These are phyloP conservation scores for Sinelater perroti DNA, from an alignment of 2,888 invertebrate genomes.

Conservation along the genomic window DNA sequence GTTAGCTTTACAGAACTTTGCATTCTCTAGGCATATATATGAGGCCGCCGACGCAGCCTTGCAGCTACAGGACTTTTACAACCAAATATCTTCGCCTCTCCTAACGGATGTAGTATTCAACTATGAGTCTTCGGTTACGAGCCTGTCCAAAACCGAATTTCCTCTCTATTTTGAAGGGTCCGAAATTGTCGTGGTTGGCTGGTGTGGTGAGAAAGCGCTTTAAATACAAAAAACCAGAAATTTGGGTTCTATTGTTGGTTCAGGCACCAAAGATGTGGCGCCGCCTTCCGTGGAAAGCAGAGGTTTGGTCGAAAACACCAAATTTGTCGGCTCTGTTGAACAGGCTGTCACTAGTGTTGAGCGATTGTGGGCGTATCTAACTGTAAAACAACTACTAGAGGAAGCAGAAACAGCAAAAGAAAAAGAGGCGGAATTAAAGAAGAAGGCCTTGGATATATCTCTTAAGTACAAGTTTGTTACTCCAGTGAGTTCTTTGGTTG, in stretches of 20 bases:
- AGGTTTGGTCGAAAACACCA: too few relatives aligned
- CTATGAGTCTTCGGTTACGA: slow-evolving; percentile 68
- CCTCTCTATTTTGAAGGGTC: slow-evolving; percentile 69
- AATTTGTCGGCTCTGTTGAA: too few relatives aligned
- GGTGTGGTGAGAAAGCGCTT: slow-evolving; percentile 49
- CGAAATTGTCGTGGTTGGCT: slow-evolving; percentile 71
- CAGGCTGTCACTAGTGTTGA: slow-evolving; percentile 53
- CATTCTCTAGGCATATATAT: slow-evolving; percentile 76
- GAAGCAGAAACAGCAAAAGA: slow-evolving; percentile 52
- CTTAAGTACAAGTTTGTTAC: slow-evolving; percentile 74
- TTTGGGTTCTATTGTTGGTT: not conserved
- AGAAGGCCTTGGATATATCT: slow-evolving; percentile 65
- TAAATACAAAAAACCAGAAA: not conserved
- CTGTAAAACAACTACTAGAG: slow-evolving; percentile 71
- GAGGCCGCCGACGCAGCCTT: slow-evolving; percentile 73
- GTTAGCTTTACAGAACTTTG: slow-evolving; percentile 71
- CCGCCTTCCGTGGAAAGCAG: too few relatives aligned
- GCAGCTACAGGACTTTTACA: slow-evolving; percentile 74
- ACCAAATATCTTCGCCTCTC: slow-evolving; percentile 74
- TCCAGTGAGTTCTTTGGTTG: slow-evolving; percentile 71
- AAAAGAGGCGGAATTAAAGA: slow-evolving; percentile 54
- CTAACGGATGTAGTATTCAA: slow-evolving; percentile 71
- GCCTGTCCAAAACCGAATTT: slow-evolving; percentile 66
- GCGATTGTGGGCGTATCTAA: slow-evolving; percentile 73
- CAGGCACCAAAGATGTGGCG: not conserved